phyloP scores from a whole-genome alignment of 2,113 vertebrate species.

The Pan paniscus region DNA sequence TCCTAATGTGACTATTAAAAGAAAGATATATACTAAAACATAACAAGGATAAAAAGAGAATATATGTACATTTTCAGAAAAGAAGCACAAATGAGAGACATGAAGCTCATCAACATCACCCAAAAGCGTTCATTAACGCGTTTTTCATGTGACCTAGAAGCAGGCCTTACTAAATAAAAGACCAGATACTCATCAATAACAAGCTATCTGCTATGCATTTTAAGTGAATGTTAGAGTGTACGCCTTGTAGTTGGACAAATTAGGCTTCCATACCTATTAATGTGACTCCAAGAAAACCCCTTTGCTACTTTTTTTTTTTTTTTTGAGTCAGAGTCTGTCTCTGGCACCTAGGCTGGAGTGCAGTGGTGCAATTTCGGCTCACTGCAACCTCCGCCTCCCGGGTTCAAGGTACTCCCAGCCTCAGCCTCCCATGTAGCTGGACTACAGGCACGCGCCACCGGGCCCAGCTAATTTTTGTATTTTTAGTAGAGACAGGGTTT shows the following conservation, averaged over 20 bases:
- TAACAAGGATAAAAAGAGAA: not conserved
- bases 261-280: not conserved
- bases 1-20: not conserved
- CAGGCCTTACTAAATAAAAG: not conserved
- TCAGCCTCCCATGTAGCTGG: too few relatives aligned
- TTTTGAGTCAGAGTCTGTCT: too few relatives aligned
- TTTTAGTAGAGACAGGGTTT: too few relatives aligned
- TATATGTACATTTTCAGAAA: not conserved
- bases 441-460: fast-evolving
- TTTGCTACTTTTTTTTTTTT: too few relatives aligned
- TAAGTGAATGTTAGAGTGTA: not conserved
- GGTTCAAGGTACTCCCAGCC: too few relatives aligned
- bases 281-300: not conserved
- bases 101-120: not conserved
- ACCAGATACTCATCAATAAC: not conserved
- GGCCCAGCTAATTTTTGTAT: too few relatives aligned
- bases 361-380: too few relatives aligned
- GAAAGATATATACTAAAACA: not conserved
- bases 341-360: too few relatives aligned
- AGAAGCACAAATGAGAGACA: not conserved
- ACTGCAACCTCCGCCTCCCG: too few relatives aligned
- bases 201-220: not conserved
- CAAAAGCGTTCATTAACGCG: not conserved
- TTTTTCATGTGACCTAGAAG: not conserved
- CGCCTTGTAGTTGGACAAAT: not conserved